Conservation (phyloP, 2,113 vertebrate genomes). For the Macheiramphus alcinus region DNA sequence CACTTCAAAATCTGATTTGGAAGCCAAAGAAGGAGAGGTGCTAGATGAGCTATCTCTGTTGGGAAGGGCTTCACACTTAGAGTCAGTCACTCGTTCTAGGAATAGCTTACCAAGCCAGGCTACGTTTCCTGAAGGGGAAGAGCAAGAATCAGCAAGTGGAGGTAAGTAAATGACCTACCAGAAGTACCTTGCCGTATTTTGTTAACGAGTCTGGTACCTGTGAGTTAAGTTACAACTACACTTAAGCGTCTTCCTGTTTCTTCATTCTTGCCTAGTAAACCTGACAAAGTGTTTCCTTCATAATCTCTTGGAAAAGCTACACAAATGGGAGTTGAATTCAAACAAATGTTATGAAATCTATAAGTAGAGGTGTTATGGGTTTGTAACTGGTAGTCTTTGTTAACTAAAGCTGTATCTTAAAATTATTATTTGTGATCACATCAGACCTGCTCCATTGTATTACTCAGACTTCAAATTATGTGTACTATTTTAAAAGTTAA, state of each 20-base stretch:
- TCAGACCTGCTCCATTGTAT: neutral
- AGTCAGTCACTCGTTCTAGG: conserved; percentile 95
- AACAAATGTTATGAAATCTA: neutral
- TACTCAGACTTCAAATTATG: neutral
- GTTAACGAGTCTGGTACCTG: neutral
- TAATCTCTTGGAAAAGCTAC: neutral
- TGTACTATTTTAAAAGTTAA: neutral
- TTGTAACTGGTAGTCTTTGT: neutral
- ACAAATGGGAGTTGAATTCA: neutral
- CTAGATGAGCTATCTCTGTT: conserved; percentile 93
- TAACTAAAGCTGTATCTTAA: neutral
- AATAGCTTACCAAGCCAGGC: conserved; percentile 95
- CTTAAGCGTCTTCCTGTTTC: neutral
- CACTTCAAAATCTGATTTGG: conserved; percentile 97
- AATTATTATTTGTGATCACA: neutral
- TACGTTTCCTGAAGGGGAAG: conserved; percentile 86
- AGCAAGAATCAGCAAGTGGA: conserved; percentile 80
- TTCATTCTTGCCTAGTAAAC: neutral
- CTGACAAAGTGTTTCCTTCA: neutral
- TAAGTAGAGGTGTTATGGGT: neutral
- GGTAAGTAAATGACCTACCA: conserved; percentile 77
- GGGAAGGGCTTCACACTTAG: conserved; percentile 95
- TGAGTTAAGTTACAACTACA: neutral
- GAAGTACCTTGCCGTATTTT: neutral
- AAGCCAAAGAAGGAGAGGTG: conserved; percentile 99